Percentiles rank a stretch among this genome's conserved stretches.
Conservation (phyloP, 2,797 vertebrate genomes). For the Macropodus opercularis region DNA sequence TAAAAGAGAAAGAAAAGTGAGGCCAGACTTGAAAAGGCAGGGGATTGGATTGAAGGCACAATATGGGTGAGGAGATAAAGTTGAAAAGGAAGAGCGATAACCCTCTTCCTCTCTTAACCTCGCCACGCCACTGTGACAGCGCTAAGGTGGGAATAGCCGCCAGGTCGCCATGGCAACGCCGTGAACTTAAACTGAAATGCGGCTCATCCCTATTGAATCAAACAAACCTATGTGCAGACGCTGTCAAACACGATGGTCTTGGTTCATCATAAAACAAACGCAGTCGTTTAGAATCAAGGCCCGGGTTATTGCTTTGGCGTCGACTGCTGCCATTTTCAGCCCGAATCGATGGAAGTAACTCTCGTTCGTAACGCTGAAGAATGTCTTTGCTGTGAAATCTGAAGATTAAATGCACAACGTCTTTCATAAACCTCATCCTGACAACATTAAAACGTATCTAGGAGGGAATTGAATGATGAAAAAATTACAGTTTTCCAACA, state of each 20-base stretch:
- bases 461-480: constrained; percentile 1
- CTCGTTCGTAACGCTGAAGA: too few species aligned
- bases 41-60: constrained; percentile 57
- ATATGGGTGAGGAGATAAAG: constrained; percentile 67
- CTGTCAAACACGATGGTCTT: background rate
- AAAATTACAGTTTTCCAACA: constrained; percentile 5
- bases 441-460: constrained; percentile 10
- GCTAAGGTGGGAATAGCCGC: constrained; percentile 31
- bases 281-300: too few species aligned
- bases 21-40: constrained; percentile 52
- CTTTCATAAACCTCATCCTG: background rate
- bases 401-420: background rate
- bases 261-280: constrained; percentile 1
- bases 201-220: background rate
- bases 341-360: too few species aligned
- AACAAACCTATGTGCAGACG: background rate
- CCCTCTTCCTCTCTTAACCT: constrained; percentile 37
- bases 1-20: constrained; percentile 46
- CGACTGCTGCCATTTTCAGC: too few species aligned
- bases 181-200: constrained; percentile 25
- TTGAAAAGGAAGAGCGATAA: constrained; percentile 58
- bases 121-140: constrained; percentile 33
- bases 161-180: constrained; percentile 38
- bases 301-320: too few species aligned
- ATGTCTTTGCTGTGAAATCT: background rate